Base-by-base conservation (phyloP, 2,113 vertebrate genomes). In the Poeciliopsis turrubarensis region DNA sequence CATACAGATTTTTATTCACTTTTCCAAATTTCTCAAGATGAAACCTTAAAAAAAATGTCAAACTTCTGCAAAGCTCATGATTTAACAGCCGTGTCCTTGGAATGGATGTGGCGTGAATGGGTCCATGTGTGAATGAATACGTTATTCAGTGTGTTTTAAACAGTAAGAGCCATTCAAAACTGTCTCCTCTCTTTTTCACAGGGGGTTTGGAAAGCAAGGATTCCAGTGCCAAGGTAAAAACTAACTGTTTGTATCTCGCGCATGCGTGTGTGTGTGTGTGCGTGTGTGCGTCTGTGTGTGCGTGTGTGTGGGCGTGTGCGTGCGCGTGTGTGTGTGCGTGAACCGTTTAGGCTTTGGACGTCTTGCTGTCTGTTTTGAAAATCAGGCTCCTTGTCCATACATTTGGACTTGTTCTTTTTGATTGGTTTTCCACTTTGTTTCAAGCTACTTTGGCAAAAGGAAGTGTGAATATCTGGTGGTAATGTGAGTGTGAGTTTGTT, bases 181-280 rank as follows among this genome's bases (percentile, higher is more conserved):
- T 32, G 11, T 26, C 51, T 83, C 27, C 9, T 87, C 60, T 89
- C 31, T 88, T 74, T 37, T 89, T 76, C 79, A 79, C 92, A 95
- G 95, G 95, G 95, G 95, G 13, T 95, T 95, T 83, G 95, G 95
- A 86, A 95, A 95, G 78, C 95, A 95, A 92, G 95, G 95, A 91
- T 95, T 95, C 86, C 95, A 95, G 91, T 95, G 95, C 89, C 95
- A 95, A 95, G 95, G 95, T 95, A 94, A 92, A 73, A 34, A n/a
- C 0, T 64, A 32, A 78, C 13, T 67, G 30, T 67, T 34, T 37
- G 34, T 37, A 37, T 37, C 34, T 37, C 10, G 17, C 29, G 29
- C 29, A 2, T 29, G 29, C 29, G 29, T 29, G 29, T 51, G 2
- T 78, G 32, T 29, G 29, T 71, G 34, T 64, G 25, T 51, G 3